phyloP scores from a whole-genome alignment of 2,888 invertebrate species.

The Conistra vaccinii region DNA sequence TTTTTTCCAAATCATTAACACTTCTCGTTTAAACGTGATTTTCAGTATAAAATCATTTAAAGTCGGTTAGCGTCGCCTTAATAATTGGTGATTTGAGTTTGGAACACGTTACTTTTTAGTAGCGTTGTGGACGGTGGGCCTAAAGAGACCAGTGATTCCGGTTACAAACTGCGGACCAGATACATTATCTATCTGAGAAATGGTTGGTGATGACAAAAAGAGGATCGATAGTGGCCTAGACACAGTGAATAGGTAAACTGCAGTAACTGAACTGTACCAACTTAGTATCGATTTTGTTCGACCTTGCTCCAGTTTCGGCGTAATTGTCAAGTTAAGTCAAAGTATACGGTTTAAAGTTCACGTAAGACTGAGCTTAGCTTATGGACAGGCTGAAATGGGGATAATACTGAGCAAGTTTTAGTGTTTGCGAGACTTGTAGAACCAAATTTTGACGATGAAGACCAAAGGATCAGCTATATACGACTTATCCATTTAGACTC shows the following conservation, averaged over 20 bases:
- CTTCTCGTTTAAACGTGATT: no score
- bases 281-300: conserved; percentile 52
- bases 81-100: neutral
- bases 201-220: conserved; percentile 61
- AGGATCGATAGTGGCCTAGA: conserved; percentile 69
- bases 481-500: no score
- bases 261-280: conserved; percentile 23
- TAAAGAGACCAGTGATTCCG: conserved; percentile 75
- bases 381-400: neutral
- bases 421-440: neutral
- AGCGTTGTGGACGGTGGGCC: neutral
- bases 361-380: neutral
- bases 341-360: conserved; percentile 26
- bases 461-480: no score
- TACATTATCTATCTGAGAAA: conserved; percentile 69
- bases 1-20: no score
- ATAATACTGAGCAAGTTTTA: neutral
- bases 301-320: conserved; percentile 50
- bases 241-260: conserved; percentile 56
- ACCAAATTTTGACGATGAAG: neutral
- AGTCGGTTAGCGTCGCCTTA: no score
- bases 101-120: neutral
- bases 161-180: conserved; percentile 68
- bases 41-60: no score
- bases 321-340: conserved; percentile 27